phyloP scores from a whole-genome alignment of 1,140 invertebrate species.

The Pectinophora gossypiella region DNA sequence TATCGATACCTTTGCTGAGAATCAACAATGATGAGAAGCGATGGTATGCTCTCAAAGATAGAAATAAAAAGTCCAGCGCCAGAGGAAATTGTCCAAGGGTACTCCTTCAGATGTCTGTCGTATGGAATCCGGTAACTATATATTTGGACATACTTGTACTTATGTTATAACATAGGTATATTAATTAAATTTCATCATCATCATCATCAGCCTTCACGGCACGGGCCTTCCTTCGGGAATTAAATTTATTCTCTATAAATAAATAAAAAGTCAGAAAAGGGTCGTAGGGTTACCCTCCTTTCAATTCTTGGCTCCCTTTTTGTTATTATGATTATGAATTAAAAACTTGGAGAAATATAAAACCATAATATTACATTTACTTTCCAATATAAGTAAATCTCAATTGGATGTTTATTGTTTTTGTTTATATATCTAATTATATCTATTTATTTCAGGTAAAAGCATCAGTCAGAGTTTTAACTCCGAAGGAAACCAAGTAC shows the following conservation, averaged over 20 bases:
- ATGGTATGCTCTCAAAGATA: slow-evolving; percentile 59
- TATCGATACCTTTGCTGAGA: slow-evolving; percentile 56
- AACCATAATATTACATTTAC: too few relatives aligned
- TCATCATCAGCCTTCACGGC: background rate
- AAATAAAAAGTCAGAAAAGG: too few relatives aligned
- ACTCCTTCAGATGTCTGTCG: slow-evolving; percentile 55
- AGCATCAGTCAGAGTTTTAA: slow-evolving; percentile 54
- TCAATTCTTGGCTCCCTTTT: too few relatives aligned
- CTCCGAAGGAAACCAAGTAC: slow-evolving; percentile 59
- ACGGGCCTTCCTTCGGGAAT: too few relatives aligned
- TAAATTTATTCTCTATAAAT: too few relatives aligned
- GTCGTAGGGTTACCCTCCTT: too few relatives aligned
- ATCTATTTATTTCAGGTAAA: slow-evolving; percentile 53
- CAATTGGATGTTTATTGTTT: too few relatives aligned
- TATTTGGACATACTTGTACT: too few relatives aligned
- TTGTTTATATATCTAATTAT: too few relatives aligned
- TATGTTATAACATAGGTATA: slow-evolving; percentile 3
- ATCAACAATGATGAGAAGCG: slow-evolving; percentile 61
- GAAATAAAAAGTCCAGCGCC: slow-evolving; percentile 39
- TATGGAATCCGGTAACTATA: slow-evolving; percentile 62
- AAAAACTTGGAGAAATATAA: too few relatives aligned
- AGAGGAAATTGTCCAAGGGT: slow-evolving; percentile 72
- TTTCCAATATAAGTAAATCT: too few relatives aligned
- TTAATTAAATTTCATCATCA: background rate
- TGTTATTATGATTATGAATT: too few relatives aligned